Conservation (phyloP, 2,113 vertebrate genomes). For the Campylomormyrus numenius region DNA sequence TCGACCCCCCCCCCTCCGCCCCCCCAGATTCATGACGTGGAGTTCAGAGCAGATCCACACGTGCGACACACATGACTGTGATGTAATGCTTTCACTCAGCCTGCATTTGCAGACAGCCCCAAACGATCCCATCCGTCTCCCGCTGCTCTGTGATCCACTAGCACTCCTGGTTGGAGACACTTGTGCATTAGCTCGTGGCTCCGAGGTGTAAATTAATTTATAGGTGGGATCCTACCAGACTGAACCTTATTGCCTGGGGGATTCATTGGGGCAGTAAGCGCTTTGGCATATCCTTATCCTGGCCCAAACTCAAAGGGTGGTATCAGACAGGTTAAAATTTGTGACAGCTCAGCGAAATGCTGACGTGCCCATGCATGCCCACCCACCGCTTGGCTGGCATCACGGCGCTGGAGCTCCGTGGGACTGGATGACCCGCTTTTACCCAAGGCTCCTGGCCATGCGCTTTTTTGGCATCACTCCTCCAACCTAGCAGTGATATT, state of each 20-base stretch:
- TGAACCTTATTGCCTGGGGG: not conserved
- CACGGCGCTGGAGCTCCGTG: slow-evolving; percentile 21
- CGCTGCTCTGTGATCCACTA: slow-evolving; percentile 13
- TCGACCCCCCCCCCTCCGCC: not conserved
- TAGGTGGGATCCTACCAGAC: not conserved
- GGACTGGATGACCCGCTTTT: slow-evolving; percentile 13
- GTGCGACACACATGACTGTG: slow-evolving; percentile 30
- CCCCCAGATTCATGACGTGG: slow-evolving; percentile 25
- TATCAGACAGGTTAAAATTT: slow-evolving; percentile 20
- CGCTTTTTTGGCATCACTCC: slow-evolving; percentile 21
- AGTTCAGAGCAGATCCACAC: slow-evolving; percentile 23
- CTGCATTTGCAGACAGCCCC: slow-evolving; percentile 26
- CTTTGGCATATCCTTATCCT: not conserved
- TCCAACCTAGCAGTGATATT: not conserved
- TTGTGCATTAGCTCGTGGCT: slow-evolving; percentile 3
- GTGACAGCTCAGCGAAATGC: slow-evolving; percentile 9
- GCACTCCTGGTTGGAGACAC: not conserved
- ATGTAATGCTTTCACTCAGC: slow-evolving; percentile 34
- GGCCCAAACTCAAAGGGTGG: slow-evolving; percentile 25
- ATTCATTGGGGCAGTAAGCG: too few relatives aligned
- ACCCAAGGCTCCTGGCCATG: slow-evolving; percentile 14
- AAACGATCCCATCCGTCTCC: slow-evolving; percentile 10
- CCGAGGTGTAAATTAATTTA: not conserved
- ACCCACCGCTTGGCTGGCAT: slow-evolving; percentile 34
- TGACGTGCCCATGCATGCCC: slow-evolving; percentile 25